Evolutionary conservation across 2,888 invertebrate genomes (phyloP), one percentile per base, ranked within the genome.

Genomic region (Baronia brevicornis): DNA sequence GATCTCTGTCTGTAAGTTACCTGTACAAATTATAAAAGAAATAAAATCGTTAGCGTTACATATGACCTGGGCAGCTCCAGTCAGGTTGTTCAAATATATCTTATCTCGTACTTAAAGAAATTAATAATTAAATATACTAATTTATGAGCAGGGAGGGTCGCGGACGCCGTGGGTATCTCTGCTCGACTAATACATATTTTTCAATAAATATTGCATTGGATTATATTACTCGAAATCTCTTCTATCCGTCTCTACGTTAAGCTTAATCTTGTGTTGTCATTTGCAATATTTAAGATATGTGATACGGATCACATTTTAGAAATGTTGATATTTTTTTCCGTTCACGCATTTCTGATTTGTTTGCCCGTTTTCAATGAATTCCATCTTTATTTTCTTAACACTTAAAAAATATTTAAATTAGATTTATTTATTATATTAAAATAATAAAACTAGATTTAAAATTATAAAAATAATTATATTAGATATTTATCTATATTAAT

Each of bases 81-180:
- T 60, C 75, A 74, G 73, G 74, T 74, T 74, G 73, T 67, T 63
- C 71, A 77, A 72, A 77, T 78, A 75, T 77, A 78, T 77, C 70
- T 77, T 65, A 60, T 58, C 63, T 73, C 58, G 65, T 72, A 75
- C 68, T 72, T 68, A 67, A 67, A 70, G 68, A 74, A 74, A 80
- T 80, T 79, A 65, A 74, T 78, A 80, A 82, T 82, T 80, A 84
- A 80, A 73, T 77, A 60, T 57, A 60, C 66, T 72, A 78, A 82
- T 82, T 80, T 80, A 82, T 78, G 55, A 48, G 30, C 44, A 46
- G 45, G 55, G 51, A 51, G 54, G 47, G 47, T 52, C 50, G 28
- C 21, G 30, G 37, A 38, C 39, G 44, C 39, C 43, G 40, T 35
- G 41, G 40, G 41, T 35, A 29, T 24, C 42, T 43, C 33, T 43